These are phyloP conservation scores for Drosophila paracracens DNA, from an alignment of 2,888 invertebrate genomes.

Conservation along the genomic window DNA sequence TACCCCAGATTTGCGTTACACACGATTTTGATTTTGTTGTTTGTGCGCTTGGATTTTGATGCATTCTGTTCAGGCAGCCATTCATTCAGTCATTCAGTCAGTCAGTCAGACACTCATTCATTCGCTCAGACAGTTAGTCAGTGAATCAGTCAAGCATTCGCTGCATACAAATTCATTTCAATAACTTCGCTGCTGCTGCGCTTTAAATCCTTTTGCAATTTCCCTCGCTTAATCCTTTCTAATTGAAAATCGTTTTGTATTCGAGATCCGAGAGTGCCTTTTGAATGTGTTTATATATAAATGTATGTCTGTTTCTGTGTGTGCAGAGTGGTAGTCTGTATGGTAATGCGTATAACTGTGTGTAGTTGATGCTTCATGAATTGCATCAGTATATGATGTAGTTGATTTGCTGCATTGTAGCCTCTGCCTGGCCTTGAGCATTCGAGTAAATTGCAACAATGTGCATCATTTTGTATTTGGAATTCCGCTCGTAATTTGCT, in stretches of 20 bases:
- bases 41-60: conserved; percentile 56
- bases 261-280: conserved; percentile 55
- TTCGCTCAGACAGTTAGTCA: conserved; percentile 29
- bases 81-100: conserved; percentile 33
- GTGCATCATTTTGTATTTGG: conserved; percentile 56
- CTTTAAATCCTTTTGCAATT: conserved; percentile 77
- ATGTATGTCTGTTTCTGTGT: neutral
- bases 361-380: conserved; percentile 46
- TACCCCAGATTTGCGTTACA: conserved; percentile 8
- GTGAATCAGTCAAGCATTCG: conserved; percentile 53
- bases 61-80: conserved; percentile 44
- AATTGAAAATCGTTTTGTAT: conserved; percentile 76
- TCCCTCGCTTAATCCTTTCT: conserved; percentile 75
- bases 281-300: conserved; percentile 18
- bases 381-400: conserved; percentile 54
- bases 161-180: conserved; percentile 75
- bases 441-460: conserved; percentile 55
- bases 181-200: conserved; percentile 65
- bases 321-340: neutral
- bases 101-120: conserved; percentile 24
- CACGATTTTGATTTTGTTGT: conserved; percentile 35
- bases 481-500: conserved; percentile 69
- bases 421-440: conserved; percentile 61
- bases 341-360: conserved; percentile 43
- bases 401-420: conserved; percentile 54